A percentile compares a stretch with the other conserved stretches of the same genome.
These are phyloP conservation scores for Arctia plantaginis DNA, from an alignment of 2,888 invertebrate genomes.

Conservation along the genomic window DNA sequence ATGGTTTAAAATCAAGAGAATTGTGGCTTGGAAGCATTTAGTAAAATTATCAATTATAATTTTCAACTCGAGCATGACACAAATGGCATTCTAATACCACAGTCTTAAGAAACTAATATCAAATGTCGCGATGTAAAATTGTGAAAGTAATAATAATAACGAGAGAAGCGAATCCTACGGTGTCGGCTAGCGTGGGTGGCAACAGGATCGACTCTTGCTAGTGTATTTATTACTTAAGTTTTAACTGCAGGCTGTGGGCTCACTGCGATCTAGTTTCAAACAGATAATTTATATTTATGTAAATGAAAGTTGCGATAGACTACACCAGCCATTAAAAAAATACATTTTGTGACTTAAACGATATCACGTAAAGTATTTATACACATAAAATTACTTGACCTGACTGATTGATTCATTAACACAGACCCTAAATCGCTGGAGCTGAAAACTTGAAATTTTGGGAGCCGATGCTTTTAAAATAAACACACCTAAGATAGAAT, in stretches of 20 bases:
- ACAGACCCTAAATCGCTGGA: too few relatives aligned
- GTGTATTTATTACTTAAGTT: conserved; percentile 56
- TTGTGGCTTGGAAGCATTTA: not conserved
- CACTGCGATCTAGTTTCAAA: conserved; percentile 32
- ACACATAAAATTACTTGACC: too few relatives aligned
- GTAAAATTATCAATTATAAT: not conserved
- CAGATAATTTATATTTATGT: not conserved
- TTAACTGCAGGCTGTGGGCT: conserved; percentile 46
- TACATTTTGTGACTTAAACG: not conserved
- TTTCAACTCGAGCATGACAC: not conserved
- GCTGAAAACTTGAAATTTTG: too few relatives aligned
- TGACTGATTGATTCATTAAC: too few relatives aligned
- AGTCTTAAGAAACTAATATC: not conserved
- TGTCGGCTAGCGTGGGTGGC: conserved; percentile 46
- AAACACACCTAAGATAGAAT: too few relatives aligned
- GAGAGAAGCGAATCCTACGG: not conserved
- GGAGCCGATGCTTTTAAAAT: too few relatives aligned
- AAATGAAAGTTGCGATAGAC: not conserved
- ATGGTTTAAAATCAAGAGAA: not conserved
- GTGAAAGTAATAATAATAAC: conserved; percentile 11
- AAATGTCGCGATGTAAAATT: conserved; percentile 7
- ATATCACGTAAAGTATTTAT: not conserved
- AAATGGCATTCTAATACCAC: not conserved
- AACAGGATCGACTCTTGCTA: conserved; percentile 38
- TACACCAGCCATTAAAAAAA: not conserved